Percentiles rank a stretch among this genome's conserved stretches.
Evolutionary conservation across 2,113 vertebrate genomes (phyloP).

Genomic region (Talpa occidentalis): DNA sequence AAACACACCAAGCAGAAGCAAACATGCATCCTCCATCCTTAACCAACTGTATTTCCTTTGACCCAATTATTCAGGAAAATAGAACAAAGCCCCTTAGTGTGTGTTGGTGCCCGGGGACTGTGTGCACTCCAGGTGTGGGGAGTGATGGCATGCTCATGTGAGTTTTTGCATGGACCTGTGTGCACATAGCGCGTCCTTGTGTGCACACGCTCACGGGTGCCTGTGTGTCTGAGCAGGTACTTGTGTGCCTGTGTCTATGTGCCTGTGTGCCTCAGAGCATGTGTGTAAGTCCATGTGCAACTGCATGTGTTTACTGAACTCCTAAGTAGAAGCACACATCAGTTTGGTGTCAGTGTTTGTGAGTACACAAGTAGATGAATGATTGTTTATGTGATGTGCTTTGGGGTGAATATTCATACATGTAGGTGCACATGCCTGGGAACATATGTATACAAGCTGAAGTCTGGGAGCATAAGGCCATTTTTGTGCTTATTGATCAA

Average conservation of each 20-base stretch:
- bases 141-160: fast-evolving
- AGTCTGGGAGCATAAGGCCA: not conserved
- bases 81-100: not conserved
- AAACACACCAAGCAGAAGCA: constrained; percentile 9
- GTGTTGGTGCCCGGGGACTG: not conserved
- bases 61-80: not conserved
- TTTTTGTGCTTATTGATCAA: not conserved
- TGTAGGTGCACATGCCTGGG: not conserved
- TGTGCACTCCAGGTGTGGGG: not conserved
- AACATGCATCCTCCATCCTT: constrained; percentile 16
- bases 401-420: too few species aligned
- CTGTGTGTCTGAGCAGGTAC: not conserved
- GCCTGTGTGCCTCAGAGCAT: not conserved
- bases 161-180: not conserved
- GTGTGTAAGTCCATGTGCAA: not conserved
- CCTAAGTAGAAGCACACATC: too few species aligned
- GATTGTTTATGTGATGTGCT: not conserved
- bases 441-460: not conserved
- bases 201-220: not conserved
- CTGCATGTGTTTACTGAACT: not conserved
- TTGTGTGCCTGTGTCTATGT: not conserved
- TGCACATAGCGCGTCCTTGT: fast-evolving
- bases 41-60: constrained; percentile 1
- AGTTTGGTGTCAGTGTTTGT: not conserved
- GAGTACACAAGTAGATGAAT: too few species aligned